A percentile compares a stretch with the other conserved stretches of the same genome.
phyloP scores from a whole-genome alignment of 2,797 vertebrate genomes.

The Phrynocephalus forsythii region DNA sequence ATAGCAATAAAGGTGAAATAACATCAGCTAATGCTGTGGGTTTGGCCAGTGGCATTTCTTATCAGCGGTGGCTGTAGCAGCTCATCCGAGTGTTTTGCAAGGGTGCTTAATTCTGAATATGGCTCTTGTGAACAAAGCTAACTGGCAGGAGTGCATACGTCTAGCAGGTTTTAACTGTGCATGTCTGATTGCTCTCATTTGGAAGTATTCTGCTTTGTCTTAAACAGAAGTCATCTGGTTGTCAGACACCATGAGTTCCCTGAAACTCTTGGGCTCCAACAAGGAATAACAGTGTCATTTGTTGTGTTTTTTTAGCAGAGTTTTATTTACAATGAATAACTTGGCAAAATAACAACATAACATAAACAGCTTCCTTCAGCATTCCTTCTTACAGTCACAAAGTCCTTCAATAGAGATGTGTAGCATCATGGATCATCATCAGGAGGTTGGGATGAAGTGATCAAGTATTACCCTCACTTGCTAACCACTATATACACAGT shows the following conservation, averaged over 20 bases:
- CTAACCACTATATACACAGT: no score
- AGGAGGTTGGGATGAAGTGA: no score
- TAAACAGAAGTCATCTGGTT: background rate
- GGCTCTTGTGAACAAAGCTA: slow-evolving; percentile 12
- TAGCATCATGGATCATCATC: no score
- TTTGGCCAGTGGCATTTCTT: background rate
- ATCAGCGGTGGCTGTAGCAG: background rate
- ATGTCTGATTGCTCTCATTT: rapidly evolving
- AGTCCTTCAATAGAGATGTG: no score
- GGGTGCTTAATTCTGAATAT: rapidly evolving
- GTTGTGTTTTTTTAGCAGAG: no score
- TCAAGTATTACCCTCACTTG: no score
- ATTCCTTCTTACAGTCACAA: no score
- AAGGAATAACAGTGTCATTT: background rate
- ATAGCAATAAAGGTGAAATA: background rate
- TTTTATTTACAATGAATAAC: no score
- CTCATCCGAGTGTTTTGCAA: background rate
- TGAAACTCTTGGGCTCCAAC: background rate
- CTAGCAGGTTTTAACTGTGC: background rate
- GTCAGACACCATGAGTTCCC: background rate
- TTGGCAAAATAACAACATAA: no score
- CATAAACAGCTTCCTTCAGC: no score
- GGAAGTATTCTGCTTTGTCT: background rate
- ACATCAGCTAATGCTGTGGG: background rate
- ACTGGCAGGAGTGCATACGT: background rate